Percentiles rank a stretch among this genome's conserved stretches.
Conservation (phyloP, 2,113 vertebrate species). For the Aphyosemion australe region DNA sequence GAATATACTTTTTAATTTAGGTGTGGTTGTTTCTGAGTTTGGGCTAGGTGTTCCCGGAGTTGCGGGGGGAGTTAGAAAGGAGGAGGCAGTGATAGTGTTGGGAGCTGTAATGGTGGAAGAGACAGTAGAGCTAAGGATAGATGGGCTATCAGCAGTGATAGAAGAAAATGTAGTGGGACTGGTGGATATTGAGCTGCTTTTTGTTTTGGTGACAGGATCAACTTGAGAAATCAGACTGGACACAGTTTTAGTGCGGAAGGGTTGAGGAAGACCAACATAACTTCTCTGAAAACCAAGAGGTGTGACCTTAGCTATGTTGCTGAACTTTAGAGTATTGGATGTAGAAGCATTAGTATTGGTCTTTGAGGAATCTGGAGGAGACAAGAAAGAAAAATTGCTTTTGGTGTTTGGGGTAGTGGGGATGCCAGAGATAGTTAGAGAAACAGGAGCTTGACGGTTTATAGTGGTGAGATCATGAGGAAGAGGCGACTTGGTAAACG, state of each 20-base stretch:
- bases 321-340: slow-evolving; percentile 23
- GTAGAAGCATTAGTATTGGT: slow-evolving; percentile 10
- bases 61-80: slow-evolving; percentile 54
- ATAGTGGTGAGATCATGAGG: slow-evolving; percentile 14
- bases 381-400: slow-evolving; percentile 11
- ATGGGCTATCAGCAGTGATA: slow-evolving; percentile 3
- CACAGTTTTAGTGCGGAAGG: slow-evolving; percentile 32
- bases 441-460: slow-evolving; percentile 16
- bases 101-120: slow-evolving; percentile 8
- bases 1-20: slow-evolving; percentile 32
- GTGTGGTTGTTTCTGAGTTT: slow-evolving; percentile 27
- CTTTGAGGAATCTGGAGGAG: slow-evolving; percentile 17
- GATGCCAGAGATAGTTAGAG: slow-evolving; percentile 14
- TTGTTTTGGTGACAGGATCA: slow-evolving; percentile 24
- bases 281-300: slow-evolving; percentile 62
- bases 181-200: slow-evolving; percentile 4
- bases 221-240: slow-evolving; percentile 25
- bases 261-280: slow-evolving; percentile 38
- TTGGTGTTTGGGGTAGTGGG: slow-evolving; percentile 19
- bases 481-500: slow-evolving; percentile 11
- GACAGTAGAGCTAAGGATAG: slow-evolving; percentile 16
- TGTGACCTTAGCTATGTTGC: slow-evolving; percentile 1
- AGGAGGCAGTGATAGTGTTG: slow-evolving; percentile 8
- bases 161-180: slow-evolving; percentile 1
- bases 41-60: slow-evolving; percentile 50